Conservation (phyloP, 2,888 invertebrate genomes). For the Netelia fuscicornis region DNA sequence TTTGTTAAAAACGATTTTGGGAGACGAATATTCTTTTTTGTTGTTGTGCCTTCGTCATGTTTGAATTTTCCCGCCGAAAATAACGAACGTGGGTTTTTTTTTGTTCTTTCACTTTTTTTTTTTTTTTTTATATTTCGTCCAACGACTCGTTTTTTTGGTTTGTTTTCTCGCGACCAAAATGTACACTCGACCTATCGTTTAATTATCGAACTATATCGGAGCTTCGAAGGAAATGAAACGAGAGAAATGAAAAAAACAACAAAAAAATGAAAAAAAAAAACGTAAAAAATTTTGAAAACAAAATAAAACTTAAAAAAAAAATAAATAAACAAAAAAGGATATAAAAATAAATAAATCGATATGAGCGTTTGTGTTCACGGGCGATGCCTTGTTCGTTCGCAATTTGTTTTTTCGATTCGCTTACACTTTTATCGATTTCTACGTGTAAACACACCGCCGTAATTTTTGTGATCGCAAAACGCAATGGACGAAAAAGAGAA, state of each 20-base stretch:
- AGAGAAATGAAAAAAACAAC: not conserved
- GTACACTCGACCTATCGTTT: slow-evolving; percentile 54
- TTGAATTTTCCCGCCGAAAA: slow-evolving; percentile 4
- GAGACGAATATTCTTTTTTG: slow-evolving; percentile 15
- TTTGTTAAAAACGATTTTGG: slow-evolving; percentile 25
- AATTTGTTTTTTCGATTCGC: slow-evolving; percentile 63
- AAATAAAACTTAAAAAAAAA: slow-evolving; percentile 51
- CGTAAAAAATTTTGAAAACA: slow-evolving; percentile 67
- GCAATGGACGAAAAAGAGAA: slow-evolving; percentile 56
- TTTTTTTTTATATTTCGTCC: slow-evolving; percentile 33
- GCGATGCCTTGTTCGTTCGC: slow-evolving; percentile 50
- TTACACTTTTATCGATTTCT: slow-evolving; percentile 71
- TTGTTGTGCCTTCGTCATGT: no score
- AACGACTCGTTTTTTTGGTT: no score
- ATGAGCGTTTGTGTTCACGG: slow-evolving; percentile 77
- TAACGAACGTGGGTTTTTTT: not conserved
- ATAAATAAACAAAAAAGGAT: slow-evolving; percentile 14
- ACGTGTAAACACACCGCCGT: slow-evolving; percentile 68
- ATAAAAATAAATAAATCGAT: slow-evolving; percentile 72
- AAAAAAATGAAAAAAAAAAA: slow-evolving; percentile 6
- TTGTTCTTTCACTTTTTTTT: not conserved
- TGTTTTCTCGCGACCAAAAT: slow-evolving; percentile 29
- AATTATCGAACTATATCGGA: slow-evolving; percentile 37
- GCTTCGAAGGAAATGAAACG: slow-evolving; percentile 55
- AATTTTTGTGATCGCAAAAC: slow-evolving; percentile 67